A percentile compares a stretch with the other conserved stretches of the same genome.
These are phyloP conservation scores for Sinhomidia bicolor DNA, from an alignment of 2,888 invertebrate genomes.

Conservation along the genomic window DNA sequence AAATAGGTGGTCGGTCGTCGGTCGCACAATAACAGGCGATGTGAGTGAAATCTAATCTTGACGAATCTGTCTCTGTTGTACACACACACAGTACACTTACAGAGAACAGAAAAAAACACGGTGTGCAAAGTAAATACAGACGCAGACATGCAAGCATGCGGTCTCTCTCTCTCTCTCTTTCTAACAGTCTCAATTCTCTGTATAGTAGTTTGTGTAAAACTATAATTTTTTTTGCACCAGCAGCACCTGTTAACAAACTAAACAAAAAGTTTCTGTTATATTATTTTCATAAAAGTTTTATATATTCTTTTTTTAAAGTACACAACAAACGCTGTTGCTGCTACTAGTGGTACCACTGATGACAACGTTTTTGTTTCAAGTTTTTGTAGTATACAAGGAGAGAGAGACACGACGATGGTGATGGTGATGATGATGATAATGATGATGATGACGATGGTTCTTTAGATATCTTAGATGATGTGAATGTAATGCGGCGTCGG, in stretches of 20 bases:
- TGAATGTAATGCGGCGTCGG: neutral
- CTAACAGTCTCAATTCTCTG: neutral
- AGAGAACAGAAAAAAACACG: too few relatives aligned
- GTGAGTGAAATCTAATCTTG: constrained; percentile 1
- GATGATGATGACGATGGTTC: neutral
- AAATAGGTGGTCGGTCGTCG: neutral
- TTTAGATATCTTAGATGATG: neutral
- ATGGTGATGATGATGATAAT: neutral
- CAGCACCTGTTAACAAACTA: constrained; percentile 7
- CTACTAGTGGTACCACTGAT: neutral
- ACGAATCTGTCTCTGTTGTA: neutral
- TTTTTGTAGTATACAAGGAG: neutral
- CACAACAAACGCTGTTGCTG: neutral
- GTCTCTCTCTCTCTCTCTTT: too few relatives aligned
- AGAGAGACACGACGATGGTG: neutral
- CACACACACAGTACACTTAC: neutral
- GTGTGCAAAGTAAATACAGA: neutral
- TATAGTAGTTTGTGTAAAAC: neutral
- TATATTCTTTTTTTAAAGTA: neutral
- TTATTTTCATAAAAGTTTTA: too few relatives aligned
- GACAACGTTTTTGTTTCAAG: neutral
- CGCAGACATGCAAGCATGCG: neutral
- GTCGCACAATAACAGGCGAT: neutral
- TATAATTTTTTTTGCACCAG: neutral
- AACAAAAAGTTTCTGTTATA: neutral